Percentiles rank a stretch among this genome's conserved stretches.
These are phyloP conservation scores for Epicauta chinensis DNA, from an alignment of 1,140 invertebrate species.

Conservation along the genomic window DNA sequence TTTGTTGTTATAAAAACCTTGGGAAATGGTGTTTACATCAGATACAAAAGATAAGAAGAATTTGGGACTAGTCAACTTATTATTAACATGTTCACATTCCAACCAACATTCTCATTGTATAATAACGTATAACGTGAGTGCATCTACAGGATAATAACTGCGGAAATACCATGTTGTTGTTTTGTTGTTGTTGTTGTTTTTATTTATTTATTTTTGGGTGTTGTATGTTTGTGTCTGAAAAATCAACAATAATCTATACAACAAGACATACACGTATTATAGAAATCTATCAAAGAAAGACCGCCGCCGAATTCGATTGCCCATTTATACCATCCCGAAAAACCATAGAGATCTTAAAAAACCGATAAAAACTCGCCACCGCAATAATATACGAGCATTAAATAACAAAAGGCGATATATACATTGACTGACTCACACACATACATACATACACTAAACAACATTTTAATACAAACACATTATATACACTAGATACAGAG, in stretches of 20 bases:
- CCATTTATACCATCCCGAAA: too few relatives aligned
- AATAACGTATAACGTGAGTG: slow-evolving; percentile 12
- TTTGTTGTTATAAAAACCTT: slow-evolving; percentile 19
- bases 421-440: neutral
- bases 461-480: neutral
- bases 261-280: too few relatives aligned
- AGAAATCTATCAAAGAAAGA: too few relatives aligned
- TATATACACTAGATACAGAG: neutral
- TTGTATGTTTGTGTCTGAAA: too few relatives aligned
- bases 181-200: too few relatives aligned
- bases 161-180: slow-evolving; percentile 7
- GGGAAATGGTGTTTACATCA: slow-evolving; percentile 29
- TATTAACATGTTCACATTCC: slow-evolving; percentile 30
- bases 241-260: too few relatives aligned
- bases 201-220: too few relatives aligned
- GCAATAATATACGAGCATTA: too few relatives aligned
- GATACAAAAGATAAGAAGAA: slow-evolving; percentile 27
- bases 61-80: slow-evolving; percentile 26
- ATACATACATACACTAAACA: neutral
- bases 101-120: slow-evolving; percentile 7
- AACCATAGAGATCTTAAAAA: too few relatives aligned
- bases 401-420: neutral
- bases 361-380: too few relatives aligned
- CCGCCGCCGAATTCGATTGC: too few relatives aligned
- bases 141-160: slow-evolving; percentile 17